Conservation (phyloP, 2,888 invertebrate genomes). For the Pristionchus maxplancki region DNA sequence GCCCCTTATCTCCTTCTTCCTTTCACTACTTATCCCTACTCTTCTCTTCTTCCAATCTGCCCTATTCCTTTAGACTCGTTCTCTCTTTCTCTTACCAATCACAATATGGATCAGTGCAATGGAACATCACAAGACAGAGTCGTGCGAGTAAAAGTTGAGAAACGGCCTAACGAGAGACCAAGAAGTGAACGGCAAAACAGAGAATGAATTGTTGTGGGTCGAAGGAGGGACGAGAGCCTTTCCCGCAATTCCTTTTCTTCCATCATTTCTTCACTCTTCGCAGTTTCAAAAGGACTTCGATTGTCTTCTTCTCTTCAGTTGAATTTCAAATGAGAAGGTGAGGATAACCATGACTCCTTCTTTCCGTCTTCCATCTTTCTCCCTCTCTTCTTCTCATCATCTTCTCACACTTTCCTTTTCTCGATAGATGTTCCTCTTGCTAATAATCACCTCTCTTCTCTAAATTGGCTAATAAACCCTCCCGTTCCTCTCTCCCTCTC, state of each 20-base stretch:
- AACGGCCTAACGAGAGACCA: neutral
- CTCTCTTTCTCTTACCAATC: neutral
- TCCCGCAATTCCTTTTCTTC: neutral
- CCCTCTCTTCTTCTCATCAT: neutral
- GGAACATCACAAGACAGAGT: neutral
- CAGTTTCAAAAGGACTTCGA: neutral
- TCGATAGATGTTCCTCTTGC: neutral
- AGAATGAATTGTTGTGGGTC: neutral
- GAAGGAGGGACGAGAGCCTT: neutral
- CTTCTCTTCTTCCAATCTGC: constrained; percentile 17
- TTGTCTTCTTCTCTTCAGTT: constrained; percentile 30
- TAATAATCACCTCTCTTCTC: neutral
- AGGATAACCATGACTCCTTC: constrained; percentile 37
- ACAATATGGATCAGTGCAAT: neutral
- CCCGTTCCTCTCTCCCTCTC: constrained; percentile 18
- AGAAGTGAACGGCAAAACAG: constrained; percentile 4
- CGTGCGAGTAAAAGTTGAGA: neutral
- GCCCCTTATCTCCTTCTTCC: constrained; percentile 37
- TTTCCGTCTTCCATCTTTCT: neutral
- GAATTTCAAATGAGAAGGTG: constrained; percentile 34
- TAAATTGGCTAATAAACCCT: constrained; percentile 29
- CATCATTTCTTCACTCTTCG: constrained; percentile 28
- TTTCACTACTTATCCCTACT: constrained; percentile 35
- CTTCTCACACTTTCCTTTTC: neutral
- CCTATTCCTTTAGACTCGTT: neutral